phyloP scores from a whole-genome alignment of 2,113 vertebrate genomes.

The Tupaia chinensis region DNA sequence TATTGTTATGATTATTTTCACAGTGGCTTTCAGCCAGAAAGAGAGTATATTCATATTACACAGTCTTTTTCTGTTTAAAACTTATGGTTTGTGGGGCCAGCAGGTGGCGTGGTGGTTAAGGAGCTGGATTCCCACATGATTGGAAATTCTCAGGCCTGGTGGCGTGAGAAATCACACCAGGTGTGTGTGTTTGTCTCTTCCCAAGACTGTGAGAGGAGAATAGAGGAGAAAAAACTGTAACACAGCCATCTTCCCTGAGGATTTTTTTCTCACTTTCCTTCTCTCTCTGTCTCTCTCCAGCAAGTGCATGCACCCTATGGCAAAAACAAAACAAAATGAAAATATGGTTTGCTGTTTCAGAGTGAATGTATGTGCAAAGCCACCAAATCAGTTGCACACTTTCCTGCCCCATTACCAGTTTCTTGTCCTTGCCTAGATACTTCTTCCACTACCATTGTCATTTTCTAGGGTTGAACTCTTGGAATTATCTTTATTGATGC shows the following conservation, averaged over 20 bases:
- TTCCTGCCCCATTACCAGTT: background rate
- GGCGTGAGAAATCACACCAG: no score
- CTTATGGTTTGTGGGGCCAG: background rate
- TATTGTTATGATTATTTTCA: background rate
- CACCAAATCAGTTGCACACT: background rate
- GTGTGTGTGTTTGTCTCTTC: no score
- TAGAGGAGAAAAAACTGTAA: no score
- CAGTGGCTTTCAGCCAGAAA: background rate
- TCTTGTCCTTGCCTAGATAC: background rate
- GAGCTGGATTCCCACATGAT: no score
- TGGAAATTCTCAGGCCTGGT: no score
- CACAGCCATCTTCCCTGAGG: no score
- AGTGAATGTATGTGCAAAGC: background rate
- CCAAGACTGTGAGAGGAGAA: no score
- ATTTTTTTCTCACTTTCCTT: no score
- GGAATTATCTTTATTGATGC: background rate
- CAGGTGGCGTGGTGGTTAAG: no score
- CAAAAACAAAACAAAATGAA: background rate
- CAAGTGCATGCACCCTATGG: no score
- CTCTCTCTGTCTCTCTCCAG: no score
- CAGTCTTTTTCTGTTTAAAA: background rate
- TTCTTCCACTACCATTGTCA: background rate
- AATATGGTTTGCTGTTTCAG: background rate
- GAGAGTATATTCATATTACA: background rate
- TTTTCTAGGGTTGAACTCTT: background rate